Base-by-base conservation (phyloP, 2,113 vertebrate species). In the Uria lomvia region DNA sequence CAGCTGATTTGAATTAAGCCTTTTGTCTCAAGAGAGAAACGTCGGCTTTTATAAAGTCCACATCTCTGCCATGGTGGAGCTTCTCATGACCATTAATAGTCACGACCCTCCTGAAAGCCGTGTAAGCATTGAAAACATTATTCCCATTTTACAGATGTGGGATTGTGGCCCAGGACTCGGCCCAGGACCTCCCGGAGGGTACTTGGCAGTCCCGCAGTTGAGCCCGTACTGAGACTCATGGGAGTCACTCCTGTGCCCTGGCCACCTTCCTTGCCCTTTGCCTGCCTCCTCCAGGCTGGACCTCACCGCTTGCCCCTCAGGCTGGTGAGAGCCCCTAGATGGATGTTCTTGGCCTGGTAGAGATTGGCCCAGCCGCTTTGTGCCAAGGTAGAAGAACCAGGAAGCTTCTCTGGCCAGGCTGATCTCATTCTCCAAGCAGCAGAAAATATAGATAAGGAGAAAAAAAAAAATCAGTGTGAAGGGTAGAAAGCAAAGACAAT, bases 1-100 rank as follows among this genome's bases (percentile, higher is more conserved):
- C 82, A 89, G 65, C 21, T 88, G 86, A 93, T 87, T 78, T 65
- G n/a, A 83, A 86, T 94, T 95, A 92, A 90, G 34, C 19, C 4
- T 80, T 70, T 79, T 90, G n/a, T 88, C 83, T 78, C 55, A 27
- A 66, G n/a, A 43, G 32, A 56, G 60, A 88, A 47, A 26, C 16
- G 74, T 38, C 50, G 84, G 63, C 45, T 75, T 63, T 95, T 93
- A 32, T 49, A 94, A 93, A 68, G 86, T 15, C 63, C 60, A 56
- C 22, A 56, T 60, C 32, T 81, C 27, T 78, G 55, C 40, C 4
- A 3, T 38, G 9, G 56, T 63, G 68, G 56, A 93, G 12, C 19
- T 80, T 58, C 56, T 87, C n/a, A 55, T 76, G 22, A 56, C 86
- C 73, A 53, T 87, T 84, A 85, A 62, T 81, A 93, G 76, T 75